A percentile compares a stretch with the other conserved stretches of the same genome.
These are phyloP conservation scores for Drosophila ustulata DNA, from an alignment of 2,888 invertebrate species.

Conservation along the genomic window DNA sequence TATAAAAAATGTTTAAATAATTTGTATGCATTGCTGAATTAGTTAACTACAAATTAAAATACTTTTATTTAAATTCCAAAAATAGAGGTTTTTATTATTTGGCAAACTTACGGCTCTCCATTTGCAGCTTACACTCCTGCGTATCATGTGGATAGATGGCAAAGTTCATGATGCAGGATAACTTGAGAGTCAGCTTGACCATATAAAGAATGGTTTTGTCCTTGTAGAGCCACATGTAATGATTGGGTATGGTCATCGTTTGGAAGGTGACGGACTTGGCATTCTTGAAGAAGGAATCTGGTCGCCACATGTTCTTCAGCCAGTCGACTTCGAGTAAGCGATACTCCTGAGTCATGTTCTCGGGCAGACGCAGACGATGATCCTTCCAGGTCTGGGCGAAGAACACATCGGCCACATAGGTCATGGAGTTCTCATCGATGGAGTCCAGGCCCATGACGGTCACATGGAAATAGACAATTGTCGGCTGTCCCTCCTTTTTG, in stretches of 20 bases:
- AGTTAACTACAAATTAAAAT: no score
- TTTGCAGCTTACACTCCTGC: conserved; percentile 96
- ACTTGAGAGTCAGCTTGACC: conserved; percentile 93
- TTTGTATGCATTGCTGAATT: no score
- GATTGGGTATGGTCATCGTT: conserved; percentile 97
- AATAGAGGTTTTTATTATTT: background rate
- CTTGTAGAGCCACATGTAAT: conserved; percentile 96
- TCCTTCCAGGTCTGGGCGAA: conserved; percentile 98
- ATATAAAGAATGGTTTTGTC: conserved; percentile 94
- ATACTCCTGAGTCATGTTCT: conserved; percentile 97
- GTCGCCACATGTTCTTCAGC: conserved; percentile 97
- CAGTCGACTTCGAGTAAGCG: conserved; percentile 94
- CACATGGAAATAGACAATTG: conserved; percentile 95
- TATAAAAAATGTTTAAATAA: no score
- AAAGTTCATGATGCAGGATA: conserved; percentile 98
- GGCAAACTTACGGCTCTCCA: conserved; percentile 94
- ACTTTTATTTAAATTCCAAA: no score
- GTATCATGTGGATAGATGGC: conserved; percentile 97
- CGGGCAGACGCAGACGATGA: conserved; percentile 92
- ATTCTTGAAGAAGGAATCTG: conserved; percentile 97
- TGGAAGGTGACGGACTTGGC: conserved; percentile 97
- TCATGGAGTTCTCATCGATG: conserved; percentile 98
- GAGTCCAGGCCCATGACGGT: conserved; percentile 98
- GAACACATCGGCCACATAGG: conserved; percentile 96
- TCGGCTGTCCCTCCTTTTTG: conserved; percentile 94